Conservation (phyloP, 2,113 vertebrate species). For the Hyaena hyaena region DNA sequence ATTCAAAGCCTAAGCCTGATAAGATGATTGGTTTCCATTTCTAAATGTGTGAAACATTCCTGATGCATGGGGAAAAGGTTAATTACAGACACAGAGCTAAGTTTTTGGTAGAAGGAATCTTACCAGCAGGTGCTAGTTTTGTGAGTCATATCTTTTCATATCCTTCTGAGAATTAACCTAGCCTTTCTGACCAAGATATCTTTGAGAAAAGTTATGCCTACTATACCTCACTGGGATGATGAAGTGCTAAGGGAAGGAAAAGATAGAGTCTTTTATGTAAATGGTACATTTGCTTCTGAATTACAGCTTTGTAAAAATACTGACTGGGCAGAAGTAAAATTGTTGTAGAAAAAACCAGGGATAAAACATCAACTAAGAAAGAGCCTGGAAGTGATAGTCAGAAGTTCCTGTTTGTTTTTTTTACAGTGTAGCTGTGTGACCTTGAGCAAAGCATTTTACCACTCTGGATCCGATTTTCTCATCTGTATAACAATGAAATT, state of each 20-base stretch:
- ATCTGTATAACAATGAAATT: background rate
- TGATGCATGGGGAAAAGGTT: background rate
- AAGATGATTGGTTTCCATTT: background rate
- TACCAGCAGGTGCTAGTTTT: constrained; percentile 12
- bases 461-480: constrained; percentile 19
- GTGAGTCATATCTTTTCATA: background rate
- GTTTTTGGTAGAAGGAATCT: background rate
- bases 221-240: background rate
- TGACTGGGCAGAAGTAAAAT: background rate
- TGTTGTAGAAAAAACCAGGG: background rate
- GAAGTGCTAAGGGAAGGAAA: background rate
- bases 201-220: constrained; percentile 7
- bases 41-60: constrained; percentile 16
- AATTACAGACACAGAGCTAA: background rate
- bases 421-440: background rate
- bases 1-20: background rate
- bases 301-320: background rate
- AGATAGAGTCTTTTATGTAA: background rate
- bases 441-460: background rate
- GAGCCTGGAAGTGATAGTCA: background rate
- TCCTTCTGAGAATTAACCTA: background rate
- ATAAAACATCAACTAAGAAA: background rate
- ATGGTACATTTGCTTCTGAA: background rate
- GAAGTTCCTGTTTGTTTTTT: background rate
- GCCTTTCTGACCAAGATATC: background rate